These are phyloP conservation scores for Stenchaetothrips biformis DNA, from an alignment of 2,888 invertebrate genomes.

Conservation along the genomic window DNA sequence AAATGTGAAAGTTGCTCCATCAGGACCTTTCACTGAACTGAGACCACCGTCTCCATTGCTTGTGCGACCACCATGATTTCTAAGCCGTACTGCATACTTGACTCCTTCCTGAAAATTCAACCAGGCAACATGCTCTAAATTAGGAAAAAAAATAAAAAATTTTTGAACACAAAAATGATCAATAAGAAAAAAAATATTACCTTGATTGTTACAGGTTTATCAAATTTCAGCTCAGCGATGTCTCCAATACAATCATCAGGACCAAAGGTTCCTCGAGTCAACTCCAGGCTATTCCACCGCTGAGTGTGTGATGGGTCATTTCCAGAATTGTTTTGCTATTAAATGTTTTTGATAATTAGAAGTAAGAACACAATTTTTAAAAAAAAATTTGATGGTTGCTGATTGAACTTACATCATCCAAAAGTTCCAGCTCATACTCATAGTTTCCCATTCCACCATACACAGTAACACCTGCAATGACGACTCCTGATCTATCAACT, in stretches of 20 bases:
- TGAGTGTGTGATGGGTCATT: slow-evolving; percentile 59
- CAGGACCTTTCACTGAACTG: slow-evolving; percentile 82
- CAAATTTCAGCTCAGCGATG: slow-evolving; percentile 84
- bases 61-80: slow-evolving; percentile 87
- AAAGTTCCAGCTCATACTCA: slow-evolving; percentile 84
- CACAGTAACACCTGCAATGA: slow-evolving; percentile 82
- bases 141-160: neutral
- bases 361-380: slow-evolving; percentile 14
- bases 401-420: slow-evolving; percentile 63
- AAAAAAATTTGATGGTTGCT: neutral
- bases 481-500: slow-evolving; percentile 84
- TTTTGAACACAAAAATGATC: too few species aligned
- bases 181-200: slow-evolving; percentile 46
- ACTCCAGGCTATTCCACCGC: slow-evolving; percentile 84
- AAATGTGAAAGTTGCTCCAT: slow-evolving; percentile 86
- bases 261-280: slow-evolving; percentile 75
- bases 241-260: slow-evolving; percentile 76
- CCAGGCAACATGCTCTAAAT: neutral
- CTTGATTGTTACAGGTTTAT: slow-evolving; percentile 78
- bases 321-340: slow-evolving; percentile 38
- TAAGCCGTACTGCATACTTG: slow-evolving; percentile 81
- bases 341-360: slow-evolving; percentile 35
- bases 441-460: slow-evolving; percentile 86
- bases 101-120: slow-evolving; percentile 63
- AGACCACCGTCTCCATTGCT: slow-evolving; percentile 92